Evolutionary conservation across 2,797 vertebrate species (phyloP).

Genomic region (Alectoris magna): DNA sequence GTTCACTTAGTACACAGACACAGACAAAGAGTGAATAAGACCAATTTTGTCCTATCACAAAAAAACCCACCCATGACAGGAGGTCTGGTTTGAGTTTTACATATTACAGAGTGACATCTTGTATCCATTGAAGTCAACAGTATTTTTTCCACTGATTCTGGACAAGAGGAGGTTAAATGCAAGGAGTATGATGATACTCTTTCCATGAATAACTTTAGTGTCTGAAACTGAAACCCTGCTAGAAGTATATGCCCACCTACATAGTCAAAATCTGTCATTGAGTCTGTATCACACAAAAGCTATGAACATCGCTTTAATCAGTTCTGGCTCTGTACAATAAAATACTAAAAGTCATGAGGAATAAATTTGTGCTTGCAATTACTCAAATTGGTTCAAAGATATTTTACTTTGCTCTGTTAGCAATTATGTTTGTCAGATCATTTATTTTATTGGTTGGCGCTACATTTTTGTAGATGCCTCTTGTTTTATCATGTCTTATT

Average conservation of each 20-base stretch:
- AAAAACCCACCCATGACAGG: background rate
- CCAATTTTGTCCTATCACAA: background rate
- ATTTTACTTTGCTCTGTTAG: background rate
- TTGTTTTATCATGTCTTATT: slow-evolving; percentile 1
- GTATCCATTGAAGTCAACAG: background rate
- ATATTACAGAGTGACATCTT: background rate
- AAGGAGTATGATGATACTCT: background rate
- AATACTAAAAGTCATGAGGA: background rate
- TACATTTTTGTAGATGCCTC: background rate
- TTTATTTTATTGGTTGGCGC: background rate
- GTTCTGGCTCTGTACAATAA: background rate
- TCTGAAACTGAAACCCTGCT: background rate
- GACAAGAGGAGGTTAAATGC: background rate
- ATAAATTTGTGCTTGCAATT: background rate
- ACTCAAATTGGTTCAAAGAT: background rate
- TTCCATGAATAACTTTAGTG: background rate
- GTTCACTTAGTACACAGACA: background rate
- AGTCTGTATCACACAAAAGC: background rate
- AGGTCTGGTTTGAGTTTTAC: background rate
- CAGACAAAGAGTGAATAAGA: background rate
- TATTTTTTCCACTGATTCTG: background rate
- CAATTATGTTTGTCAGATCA: background rate
- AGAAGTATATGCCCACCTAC: background rate
- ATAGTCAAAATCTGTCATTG: background rate
- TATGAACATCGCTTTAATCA: background rate